Evolutionary conservation across 2,797 vertebrate species (phyloP).

Genomic region (Phoeniculus purpureus): DNA sequence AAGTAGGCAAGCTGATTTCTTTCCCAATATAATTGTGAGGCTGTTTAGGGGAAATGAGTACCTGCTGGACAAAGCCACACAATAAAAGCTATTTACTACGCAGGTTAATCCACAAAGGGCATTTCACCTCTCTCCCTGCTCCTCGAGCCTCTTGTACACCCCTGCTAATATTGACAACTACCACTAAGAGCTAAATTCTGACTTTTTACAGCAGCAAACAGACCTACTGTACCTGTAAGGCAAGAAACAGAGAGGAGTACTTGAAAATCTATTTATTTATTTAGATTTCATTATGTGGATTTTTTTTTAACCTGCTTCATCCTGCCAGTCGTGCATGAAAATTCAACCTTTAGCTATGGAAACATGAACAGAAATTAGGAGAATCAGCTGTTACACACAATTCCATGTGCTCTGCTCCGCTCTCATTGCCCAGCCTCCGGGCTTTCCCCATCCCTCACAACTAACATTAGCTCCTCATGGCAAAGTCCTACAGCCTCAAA

Average conservation of each 20-base stretch:
- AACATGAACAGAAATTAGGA: accelerated
- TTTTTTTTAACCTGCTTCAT: background rate
- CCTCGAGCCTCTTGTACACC: background rate
- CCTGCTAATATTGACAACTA: background rate
- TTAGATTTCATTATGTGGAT: accelerated
- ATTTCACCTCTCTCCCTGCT: background rate
- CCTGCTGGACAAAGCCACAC: background rate
- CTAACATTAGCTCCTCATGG: background rate
- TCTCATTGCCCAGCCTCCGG: accelerated
- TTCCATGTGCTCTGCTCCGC: accelerated
- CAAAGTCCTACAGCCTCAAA: background rate
- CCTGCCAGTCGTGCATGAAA: background rate
- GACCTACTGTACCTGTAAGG: background rate
- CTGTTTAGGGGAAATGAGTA: background rate
- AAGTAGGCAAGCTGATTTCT: background rate
- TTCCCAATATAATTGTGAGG: background rate
- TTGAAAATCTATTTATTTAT: background rate
- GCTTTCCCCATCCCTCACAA: background rate
- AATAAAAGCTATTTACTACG: background rate
- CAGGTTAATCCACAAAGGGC: background rate
- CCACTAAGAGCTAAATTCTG: background rate
- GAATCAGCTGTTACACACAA: accelerated
- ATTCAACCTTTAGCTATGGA: background rate
- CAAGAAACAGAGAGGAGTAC: accelerated
- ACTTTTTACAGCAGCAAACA: background rate